These are phyloP conservation scores for Mayetiola destructor DNA, from an alignment of 2,888 invertebrate genomes.

Conservation along the genomic window DNA sequence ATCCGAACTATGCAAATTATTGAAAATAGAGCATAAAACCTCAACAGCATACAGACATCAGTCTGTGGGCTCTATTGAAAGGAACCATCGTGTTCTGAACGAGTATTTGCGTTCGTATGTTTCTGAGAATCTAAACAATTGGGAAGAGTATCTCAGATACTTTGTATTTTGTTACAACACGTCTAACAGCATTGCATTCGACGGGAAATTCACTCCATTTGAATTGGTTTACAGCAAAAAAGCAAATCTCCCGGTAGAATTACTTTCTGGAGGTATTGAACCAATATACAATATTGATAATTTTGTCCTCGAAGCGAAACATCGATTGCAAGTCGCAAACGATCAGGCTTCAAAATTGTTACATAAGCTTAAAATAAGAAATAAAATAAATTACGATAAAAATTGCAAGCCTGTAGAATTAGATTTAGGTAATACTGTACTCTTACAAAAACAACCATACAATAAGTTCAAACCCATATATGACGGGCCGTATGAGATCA, in stretches of 20 bases:
- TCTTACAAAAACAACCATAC: background rate
- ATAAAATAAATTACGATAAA: background rate
- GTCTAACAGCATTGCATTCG: conserved; percentile 16
- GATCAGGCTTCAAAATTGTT: background rate
- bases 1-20: background rate
- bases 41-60: background rate
- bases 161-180: conserved; percentile 19
- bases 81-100: conserved; percentile 14
- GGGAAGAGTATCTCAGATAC: conserved; percentile 16
- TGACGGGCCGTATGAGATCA: background rate
- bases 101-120: conserved; percentile 8
- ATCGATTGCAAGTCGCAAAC: background rate
- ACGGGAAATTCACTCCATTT: conserved; percentile 17
- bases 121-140: conserved; percentile 13
- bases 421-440: background rate
- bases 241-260: background rate
- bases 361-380: background rate
- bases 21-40: background rate
- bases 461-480: background rate
- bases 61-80: background rate
- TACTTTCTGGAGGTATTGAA: background rate
- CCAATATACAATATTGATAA: background rate
- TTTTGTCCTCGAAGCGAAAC: background rate
- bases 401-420: background rate
- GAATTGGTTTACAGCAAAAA: conserved; percentile 18